Evolutionary conservation across 2,797 vertebrate genomes (phyloP).

Genomic region (Diceros bicornis): DNA sequence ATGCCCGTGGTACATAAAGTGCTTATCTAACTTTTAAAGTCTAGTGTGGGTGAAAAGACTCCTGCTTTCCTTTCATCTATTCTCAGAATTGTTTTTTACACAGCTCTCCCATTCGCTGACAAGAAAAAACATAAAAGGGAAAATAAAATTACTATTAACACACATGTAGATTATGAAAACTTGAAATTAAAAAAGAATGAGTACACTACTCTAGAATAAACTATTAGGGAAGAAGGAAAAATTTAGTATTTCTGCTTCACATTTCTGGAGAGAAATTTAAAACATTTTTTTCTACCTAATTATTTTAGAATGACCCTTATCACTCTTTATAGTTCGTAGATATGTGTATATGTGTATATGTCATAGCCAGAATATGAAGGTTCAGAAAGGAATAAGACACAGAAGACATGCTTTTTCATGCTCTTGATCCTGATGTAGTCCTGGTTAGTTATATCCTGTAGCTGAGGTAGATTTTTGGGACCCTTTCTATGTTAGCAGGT

Average conservation of each 20-base stretch:
- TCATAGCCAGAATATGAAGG: not conserved
- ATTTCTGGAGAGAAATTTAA: conserved; percentile 42
- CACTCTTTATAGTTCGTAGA: not conserved
- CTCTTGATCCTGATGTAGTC: not conserved
- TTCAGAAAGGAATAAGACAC: not conserved
- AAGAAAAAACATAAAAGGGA: conserved; percentile 22
- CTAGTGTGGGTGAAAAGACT: not conserved
- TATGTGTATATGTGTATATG: not conserved
- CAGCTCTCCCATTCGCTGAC: conserved; percentile 29
- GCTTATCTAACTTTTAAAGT: conserved; percentile 43
- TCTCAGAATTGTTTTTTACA: conserved; percentile 48
- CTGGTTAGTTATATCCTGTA: not conserved
- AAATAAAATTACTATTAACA: conserved; percentile 47
- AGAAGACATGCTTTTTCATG: not conserved
- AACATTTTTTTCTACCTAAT: not conserved
- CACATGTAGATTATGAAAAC: not conserved
- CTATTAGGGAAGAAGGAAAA: not conserved
- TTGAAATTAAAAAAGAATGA: conserved; percentile 6
- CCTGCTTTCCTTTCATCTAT: conserved; percentile 38
- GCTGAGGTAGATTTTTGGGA: not conserved
- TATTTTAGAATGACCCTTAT: not conserved
- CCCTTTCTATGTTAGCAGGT: not conserved
- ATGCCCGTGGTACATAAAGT: not conserved
- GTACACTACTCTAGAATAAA: conserved; percentile 20
- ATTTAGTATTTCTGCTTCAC: not conserved